Evolutionary conservation across 2,888 invertebrate species (phyloP), one percentile per base, ranked within the genome.

Genomic region (Morpho deidamia): DNA sequence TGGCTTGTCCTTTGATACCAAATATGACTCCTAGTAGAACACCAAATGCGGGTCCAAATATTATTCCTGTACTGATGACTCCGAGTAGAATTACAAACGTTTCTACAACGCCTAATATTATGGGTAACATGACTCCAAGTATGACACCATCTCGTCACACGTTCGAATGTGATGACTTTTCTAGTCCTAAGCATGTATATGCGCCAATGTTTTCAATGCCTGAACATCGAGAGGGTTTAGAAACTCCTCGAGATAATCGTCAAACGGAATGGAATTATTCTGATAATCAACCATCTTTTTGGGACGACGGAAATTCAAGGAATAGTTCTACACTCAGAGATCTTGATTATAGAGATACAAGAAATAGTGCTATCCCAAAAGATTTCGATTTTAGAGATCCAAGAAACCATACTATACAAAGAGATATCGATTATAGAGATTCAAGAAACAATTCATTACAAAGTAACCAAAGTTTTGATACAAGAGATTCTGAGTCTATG

Each of bases 111-210:
- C 61, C 64, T 12, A 58, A 44, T 37, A 58, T 62, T 37, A 54
- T 65, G 23, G 60, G 65, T 11, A 67, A 57, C 58, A 54, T 64
- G 56, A 62, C 63, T 45, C 68, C 73, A 38, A 69, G 65, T 50
- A 63, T 66, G 58, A 68, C 68, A 38, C 74, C 78, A 14, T 77
- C 78, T 40, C 74, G 76, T 37, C 73, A 68, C 47, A 68, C 72
- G 43, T 74, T 78, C 63, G 82, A 84, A 23, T 56, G 65, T 10
- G 81, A 79, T 45, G 69, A 71, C 39, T 65, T 53, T 51, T 49
- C 62, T 7, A 55, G 39, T 34, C 64, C 62, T n/a, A 79, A 79
- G 62, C 83, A 86, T 60, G 81, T 86, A 10, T 87, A 86, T 59
- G 74, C 83, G 8, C 80, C 86, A 9, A 67, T 72, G 41, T 76